These are phyloP conservation scores for Clarias batrachus DNA, from an alignment of 2,113 vertebrate genomes.

Conservation along the genomic window DNA sequence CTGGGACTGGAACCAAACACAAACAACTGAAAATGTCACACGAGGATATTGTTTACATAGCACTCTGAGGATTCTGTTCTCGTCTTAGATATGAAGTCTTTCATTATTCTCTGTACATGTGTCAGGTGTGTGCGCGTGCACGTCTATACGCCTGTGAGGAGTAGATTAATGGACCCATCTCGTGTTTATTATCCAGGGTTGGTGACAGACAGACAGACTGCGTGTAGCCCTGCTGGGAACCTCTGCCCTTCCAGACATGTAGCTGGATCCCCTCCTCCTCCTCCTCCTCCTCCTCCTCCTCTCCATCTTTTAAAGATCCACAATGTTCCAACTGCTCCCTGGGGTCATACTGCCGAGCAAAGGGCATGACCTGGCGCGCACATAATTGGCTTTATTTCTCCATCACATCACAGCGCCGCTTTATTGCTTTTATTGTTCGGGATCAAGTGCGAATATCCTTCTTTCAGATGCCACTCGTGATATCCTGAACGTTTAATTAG, in stretches of 20 bases:
- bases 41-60: conserved; percentile 18
- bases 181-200: conserved; percentile 36
- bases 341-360: conserved; percentile 46
- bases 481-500: neutral
- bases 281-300: neutral
- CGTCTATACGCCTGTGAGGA: neutral
- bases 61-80: neutral
- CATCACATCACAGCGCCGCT: conserved; percentile 39
- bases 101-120: conserved; percentile 4
- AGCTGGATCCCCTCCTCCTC: conserved; percentile 17
- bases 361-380: conserved; percentile 45
- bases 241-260: conserved; percentile 37
- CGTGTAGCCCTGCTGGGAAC: conserved; percentile 42
- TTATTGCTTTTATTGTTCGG: conserved; percentile 42
- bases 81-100: neutral
- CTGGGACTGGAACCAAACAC: conserved; percentile 36
- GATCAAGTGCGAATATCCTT: neutral
- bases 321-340: conserved; percentile 50
- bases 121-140: conserved; percentile 2
- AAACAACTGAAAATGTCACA: conserved; percentile 44
- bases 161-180: conserved; percentile 48
- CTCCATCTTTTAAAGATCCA: conserved; percentile 45
- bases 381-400: conserved; percentile 50
- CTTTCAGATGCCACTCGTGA: conserved; percentile 19
- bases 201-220: conserved; percentile 45